Conservation (phyloP, 1,140 invertebrate genomes). For the Pogonognathellus flavescens region DNA sequence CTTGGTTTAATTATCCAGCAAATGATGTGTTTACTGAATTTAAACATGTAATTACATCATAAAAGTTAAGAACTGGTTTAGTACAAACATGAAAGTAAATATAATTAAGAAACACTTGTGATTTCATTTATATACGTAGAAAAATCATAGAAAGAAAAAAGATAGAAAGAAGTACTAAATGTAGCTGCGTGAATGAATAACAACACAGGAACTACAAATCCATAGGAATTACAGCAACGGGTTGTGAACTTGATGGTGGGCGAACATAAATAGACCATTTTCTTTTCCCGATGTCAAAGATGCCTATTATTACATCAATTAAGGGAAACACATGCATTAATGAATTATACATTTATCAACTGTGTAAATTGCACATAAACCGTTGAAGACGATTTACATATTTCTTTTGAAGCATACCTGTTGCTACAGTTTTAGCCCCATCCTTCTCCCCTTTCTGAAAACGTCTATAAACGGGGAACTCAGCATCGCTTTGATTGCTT, state of each 20-base stretch:
- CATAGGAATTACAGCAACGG: slow-evolving; percentile 77
- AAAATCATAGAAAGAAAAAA: too few species aligned
- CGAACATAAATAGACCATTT: slow-evolving; percentile 81
- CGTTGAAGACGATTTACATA: slow-evolving; percentile 16
- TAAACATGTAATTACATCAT: too few species aligned
- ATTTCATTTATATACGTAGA: too few species aligned
- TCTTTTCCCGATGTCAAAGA: slow-evolving; percentile 78
- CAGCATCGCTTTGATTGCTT: slow-evolving; percentile 78
- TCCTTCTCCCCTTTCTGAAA: slow-evolving; percentile 69
- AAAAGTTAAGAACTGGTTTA: too few species aligned
- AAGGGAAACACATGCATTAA: slow-evolving; percentile 51
- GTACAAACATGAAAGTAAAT: too few species aligned
- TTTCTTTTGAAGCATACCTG: slow-evolving; percentile 77
- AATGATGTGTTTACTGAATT: too few species aligned
- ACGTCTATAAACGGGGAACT: slow-evolving; percentile 78
- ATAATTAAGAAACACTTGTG: too few species aligned
- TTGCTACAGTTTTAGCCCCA: slow-evolving; percentile 81
- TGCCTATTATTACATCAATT: slow-evolving; percentile 72
- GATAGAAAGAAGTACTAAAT: too few species aligned
- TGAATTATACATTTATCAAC: not conserved
- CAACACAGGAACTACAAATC: not conserved
- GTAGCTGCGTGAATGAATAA: too few species aligned
- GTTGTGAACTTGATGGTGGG: slow-evolving; percentile 76
- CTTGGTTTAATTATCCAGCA: too few species aligned
- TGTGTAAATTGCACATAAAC: not conserved